phyloP scores from a whole-genome alignment of 2,113 vertebrate species.

The Oenanthe melanoleuca region DNA sequence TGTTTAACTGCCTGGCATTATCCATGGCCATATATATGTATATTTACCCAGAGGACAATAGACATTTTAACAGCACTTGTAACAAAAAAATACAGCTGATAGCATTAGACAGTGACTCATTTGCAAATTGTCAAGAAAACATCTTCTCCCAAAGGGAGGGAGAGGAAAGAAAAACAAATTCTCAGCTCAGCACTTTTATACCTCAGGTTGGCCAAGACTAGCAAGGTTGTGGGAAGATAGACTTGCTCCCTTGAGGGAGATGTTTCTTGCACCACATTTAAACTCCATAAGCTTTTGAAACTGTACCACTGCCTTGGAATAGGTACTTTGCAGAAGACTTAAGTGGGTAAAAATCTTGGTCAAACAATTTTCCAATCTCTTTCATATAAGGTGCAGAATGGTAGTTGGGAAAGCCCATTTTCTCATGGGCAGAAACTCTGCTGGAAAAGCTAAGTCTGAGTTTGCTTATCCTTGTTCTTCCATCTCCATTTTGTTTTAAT shows the following conservation, averaged over 20 bases:
- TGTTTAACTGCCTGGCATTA: slow-evolving; percentile 20
- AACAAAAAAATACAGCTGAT: slow-evolving; percentile 38
- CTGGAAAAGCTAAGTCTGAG: slow-evolving; percentile 53
- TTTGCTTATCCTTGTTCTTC: slow-evolving; percentile 52
- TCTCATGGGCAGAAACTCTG: background rate
- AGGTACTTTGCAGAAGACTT: background rate
- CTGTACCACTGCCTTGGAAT: background rate
- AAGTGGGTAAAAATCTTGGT: background rate
- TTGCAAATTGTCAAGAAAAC: slow-evolving; percentile 36
- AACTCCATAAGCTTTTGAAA: slow-evolving; percentile 13
- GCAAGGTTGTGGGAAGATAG: background rate
- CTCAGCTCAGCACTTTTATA: slow-evolving; percentile 49
- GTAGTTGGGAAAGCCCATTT: background rate
- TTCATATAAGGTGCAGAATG: background rate
- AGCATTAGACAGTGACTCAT: slow-evolving; percentile 51
- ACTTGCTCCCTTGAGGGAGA: background rate
- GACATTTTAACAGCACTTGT: background rate
- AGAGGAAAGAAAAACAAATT: slow-evolving; percentile 46
- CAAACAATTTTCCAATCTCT: slow-evolving; percentile 30
- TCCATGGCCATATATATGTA: background rate
- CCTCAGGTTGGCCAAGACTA: slow-evolving; percentile 27
- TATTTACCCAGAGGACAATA: slow-evolving; percentile 33
- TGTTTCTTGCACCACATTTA: slow-evolving; percentile 38
- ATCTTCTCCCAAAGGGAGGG: slow-evolving; percentile 44
- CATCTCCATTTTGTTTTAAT: slow-evolving; percentile 35